Percentiles rank a stretch among this genome's conserved stretches.
phyloP scores from a whole-genome alignment of 2,113 vertebrate genomes.

The Peromyscus maniculatus region DNA sequence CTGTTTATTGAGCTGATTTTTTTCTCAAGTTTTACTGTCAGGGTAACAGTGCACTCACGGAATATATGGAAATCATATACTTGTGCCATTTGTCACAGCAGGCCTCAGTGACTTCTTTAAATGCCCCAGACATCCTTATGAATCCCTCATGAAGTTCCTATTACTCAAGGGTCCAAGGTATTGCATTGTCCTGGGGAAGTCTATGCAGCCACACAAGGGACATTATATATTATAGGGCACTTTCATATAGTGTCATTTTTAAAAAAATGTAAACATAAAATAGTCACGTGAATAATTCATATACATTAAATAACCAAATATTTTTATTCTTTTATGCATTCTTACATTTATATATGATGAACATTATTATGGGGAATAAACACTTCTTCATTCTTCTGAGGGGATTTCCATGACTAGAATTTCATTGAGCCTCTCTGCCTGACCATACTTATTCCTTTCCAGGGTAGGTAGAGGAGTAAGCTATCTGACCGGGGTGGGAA shows the following conservation, averaged over 20 bases:
- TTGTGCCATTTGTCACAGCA: background rate
- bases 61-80: background rate
- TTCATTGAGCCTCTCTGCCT: background rate
- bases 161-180: background rate
- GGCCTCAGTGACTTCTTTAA: background rate
- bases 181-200: background rate
- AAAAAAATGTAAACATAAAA: background rate
- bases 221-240: background rate
- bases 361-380: background rate
- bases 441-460: background rate
- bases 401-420: background rate
- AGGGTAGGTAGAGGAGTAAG: background rate
- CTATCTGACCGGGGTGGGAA: background rate
- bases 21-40: background rate
- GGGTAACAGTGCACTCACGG: background rate
- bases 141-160: background rate
- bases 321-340: background rate
- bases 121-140: background rate
- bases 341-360: slow-evolving; percentile 9
- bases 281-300: background rate
- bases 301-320: background rate
- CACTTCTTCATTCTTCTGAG: background rate
- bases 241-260: background rate
- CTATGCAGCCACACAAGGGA: background rate
- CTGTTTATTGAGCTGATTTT: slow-evolving; percentile 8